These are phyloP conservation scores for Dichetophora obliterata DNA, from an alignment of 2,888 invertebrate genomes.

Conservation along the genomic window DNA sequence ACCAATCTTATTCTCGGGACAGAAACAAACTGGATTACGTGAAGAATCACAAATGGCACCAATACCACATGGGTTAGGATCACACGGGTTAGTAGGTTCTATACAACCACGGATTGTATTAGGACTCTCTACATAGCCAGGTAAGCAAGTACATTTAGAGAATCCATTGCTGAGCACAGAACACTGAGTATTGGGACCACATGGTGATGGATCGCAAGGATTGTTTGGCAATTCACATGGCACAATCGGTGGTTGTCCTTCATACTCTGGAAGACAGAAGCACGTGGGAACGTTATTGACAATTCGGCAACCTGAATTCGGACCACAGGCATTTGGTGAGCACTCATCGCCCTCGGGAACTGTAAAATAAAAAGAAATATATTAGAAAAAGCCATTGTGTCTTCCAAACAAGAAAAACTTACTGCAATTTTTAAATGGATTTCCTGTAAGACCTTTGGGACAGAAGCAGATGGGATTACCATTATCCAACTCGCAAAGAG, in stretches of 20 bases:
- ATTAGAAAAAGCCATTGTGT: neutral
- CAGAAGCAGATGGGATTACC: conserved; percentile 91
- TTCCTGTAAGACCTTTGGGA: conserved; percentile 89
- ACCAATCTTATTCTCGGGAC: conserved; percentile 84
- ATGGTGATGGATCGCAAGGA: conserved; percentile 88
- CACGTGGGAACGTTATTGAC: conserved; percentile 83
- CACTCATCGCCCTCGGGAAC: conserved; percentile 91
- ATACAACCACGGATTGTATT: conserved; percentile 89
- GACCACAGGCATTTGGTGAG: conserved; percentile 85
- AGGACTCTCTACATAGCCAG: conserved; percentile 87
- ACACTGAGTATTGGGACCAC: conserved; percentile 91
- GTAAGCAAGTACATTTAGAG: conserved; percentile 88
- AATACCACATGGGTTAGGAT: conserved; percentile 84
- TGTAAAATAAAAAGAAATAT: conserved; percentile 69
- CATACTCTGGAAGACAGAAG: conserved; percentile 89
- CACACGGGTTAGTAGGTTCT: conserved; percentile 83
- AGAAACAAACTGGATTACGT: conserved; percentile 85
- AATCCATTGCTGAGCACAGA: conserved; percentile 82
- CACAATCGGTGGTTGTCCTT: conserved; percentile 83
- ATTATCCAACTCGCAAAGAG: conserved; percentile 85
- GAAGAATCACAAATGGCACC: conserved; percentile 86
- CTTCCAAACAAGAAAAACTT: conserved; percentile 71
- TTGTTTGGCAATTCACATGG: conserved; percentile 80
- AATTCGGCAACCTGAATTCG: conserved; percentile 84
- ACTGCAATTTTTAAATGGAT: conserved; percentile 92